Conservation (phyloP, 1,140 invertebrate genomes). For the Lepidurus packardi region DNA sequence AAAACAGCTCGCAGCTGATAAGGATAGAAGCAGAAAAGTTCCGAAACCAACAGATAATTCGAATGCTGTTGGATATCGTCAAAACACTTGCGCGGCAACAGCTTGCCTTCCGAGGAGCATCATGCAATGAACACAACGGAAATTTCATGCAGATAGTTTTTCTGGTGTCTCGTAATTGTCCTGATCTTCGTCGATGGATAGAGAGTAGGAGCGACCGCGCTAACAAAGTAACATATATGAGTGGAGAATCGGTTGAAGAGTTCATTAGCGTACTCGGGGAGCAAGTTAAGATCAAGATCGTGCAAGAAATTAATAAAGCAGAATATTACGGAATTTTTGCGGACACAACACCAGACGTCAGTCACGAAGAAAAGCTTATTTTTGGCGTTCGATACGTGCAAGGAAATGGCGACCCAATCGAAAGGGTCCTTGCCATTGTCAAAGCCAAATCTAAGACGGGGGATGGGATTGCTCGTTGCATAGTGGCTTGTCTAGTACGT, state of each 20-base stretch:
- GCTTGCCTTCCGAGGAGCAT: background rate
- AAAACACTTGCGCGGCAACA: conserved; percentile 2
- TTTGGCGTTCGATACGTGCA: too few relatives aligned
- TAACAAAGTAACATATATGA: background rate
- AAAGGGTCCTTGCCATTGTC: too few relatives aligned
- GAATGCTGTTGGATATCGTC: conserved; percentile 26
- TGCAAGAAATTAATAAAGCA: conserved; percentile 17
- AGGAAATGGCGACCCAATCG: too few relatives aligned
- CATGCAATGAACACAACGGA: background rate
- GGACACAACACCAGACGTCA: too few relatives aligned
- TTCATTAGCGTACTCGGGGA: conserved; percentile 15
- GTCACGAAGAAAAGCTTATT: too few relatives aligned
- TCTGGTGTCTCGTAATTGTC: background rate
- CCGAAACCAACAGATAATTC: background rate
- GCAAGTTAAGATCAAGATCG: conserved; percentile 2
- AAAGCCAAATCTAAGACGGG: too few relatives aligned
- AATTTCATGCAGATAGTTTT: background rate
- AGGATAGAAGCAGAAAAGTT: background rate
- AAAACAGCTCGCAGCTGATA: background rate
- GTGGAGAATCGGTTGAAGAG: background rate
- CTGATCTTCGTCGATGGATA: background rate
- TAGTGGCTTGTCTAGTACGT: background rate
- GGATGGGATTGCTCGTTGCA: too few relatives aligned
- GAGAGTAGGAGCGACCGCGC: background rate
- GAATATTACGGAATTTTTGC: conserved; percentile 5